A percentile compares a stretch with the other conserved stretches of the same genome.
Evolutionary conservation across 2,113 vertebrate species (phyloP).

Genomic region (Oncorhynchus masou): DNA sequence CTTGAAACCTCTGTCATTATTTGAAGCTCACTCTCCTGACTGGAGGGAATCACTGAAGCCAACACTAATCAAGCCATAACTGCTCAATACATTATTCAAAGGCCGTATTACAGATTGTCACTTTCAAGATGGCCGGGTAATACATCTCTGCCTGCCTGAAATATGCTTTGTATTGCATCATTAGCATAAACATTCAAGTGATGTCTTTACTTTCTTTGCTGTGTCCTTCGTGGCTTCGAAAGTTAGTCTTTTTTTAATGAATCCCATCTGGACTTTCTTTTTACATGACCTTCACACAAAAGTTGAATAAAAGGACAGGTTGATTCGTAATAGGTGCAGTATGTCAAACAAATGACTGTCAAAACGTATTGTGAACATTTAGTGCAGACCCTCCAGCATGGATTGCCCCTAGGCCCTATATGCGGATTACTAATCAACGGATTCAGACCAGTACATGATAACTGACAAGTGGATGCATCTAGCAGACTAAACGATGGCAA

Average conservation of each 20-base stretch:
- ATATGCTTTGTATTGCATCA: conserved; percentile 60
- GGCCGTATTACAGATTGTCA: conserved; percentile 63
- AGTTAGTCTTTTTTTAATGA: conserved; percentile 6
- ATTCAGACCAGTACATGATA: too few relatives aligned
- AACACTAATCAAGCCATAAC: conserved; percentile 57
- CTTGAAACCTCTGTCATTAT: conserved; percentile 48
- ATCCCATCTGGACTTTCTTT: not conserved
- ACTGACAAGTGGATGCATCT: too few relatives aligned
- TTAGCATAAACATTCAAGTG: conserved; percentile 46
- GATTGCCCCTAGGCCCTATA: too few relatives aligned
- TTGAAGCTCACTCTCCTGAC: conserved; percentile 48
- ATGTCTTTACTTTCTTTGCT: conserved; percentile 10
- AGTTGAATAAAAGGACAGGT: not conserved
- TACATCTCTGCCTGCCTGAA: conserved; percentile 57
- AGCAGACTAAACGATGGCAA: too few relatives aligned
- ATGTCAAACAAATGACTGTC: not conserved
- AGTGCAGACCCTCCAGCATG: too few relatives aligned
- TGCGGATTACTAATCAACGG: too few relatives aligned
- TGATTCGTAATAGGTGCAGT: too few relatives aligned
- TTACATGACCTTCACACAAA: conserved; percentile 28
- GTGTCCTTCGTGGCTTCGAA: conserved; percentile 10
- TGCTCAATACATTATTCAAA: conserved; percentile 65
- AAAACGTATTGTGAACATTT: too few relatives aligned
- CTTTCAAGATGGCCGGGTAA: conserved; percentile 49
- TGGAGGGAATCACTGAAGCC: conserved; percentile 32